These are phyloP conservation scores for Eilema caniola DNA, from an alignment of 2,888 invertebrate genomes.

Conservation along the genomic window DNA sequence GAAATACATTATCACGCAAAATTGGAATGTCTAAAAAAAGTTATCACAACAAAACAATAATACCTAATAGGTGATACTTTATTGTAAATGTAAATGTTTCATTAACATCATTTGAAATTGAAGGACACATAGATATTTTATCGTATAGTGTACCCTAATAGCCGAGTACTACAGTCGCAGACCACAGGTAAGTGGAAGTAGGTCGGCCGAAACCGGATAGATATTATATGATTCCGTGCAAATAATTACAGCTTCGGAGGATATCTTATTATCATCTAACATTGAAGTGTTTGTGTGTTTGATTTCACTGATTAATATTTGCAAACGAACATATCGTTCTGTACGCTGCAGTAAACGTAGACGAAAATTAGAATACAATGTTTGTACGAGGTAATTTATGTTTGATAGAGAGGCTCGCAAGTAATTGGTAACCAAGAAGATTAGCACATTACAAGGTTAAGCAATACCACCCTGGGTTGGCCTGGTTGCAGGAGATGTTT, in stretches of 20 bases:
- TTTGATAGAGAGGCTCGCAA: neutral
- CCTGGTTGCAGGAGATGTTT: too few relatives aligned
- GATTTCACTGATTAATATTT: constrained; percentile 2
- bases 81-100: too few relatives aligned
- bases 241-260: neutral
- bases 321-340: neutral
- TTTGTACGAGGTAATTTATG: too few relatives aligned
- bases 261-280: neutral
- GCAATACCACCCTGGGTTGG: neutral
- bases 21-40: too few relatives aligned
- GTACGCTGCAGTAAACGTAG: neutral
- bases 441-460: neutral
- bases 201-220: neutral
- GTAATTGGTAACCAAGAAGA: too few relatives aligned
- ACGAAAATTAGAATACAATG: too few relatives aligned
- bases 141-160: neutral
- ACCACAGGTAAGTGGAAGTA: neutral
- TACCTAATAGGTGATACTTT: too few relatives aligned
- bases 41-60: too few relatives aligned
- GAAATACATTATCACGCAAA: too few relatives aligned
- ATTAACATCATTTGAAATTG: neutral
- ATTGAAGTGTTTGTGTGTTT: neutral
- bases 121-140: too few relatives aligned
- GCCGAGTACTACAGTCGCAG: neutral
- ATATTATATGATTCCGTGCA: neutral